phyloP scores from a whole-genome alignment of 2,888 invertebrate genomes.

The Drosophila atroscutellata region DNA sequence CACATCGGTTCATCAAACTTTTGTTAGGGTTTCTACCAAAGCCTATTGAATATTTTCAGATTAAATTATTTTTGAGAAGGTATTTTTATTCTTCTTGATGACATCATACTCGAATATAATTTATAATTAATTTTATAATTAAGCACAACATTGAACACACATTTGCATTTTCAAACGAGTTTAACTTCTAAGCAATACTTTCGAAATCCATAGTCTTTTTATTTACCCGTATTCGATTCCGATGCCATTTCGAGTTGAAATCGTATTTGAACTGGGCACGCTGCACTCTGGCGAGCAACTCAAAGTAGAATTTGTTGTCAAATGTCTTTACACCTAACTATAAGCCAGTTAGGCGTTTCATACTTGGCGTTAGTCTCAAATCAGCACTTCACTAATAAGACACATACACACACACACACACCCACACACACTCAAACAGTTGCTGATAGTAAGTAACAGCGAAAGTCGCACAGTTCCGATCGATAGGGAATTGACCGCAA shows the following conservation, averaged over 20 bases:
- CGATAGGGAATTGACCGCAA: conserved; percentile 24
- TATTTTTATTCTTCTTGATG: not conserved
- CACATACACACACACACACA: conserved; percentile 6
- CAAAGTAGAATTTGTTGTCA: conserved; percentile 19
- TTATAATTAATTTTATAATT: not conserved
- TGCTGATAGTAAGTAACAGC: conserved; percentile 29
- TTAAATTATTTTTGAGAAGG: not conserved
- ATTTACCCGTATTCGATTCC: conserved; percentile 63
- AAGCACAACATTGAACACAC: not conserved
- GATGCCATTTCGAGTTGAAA: conserved; percentile 53
- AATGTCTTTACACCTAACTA: conserved; percentile 60
- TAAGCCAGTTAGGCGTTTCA: conserved; percentile 24
- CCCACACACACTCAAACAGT: not conserved
- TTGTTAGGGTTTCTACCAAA: not conserved
- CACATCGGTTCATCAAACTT: not conserved
- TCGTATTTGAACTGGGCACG: conserved; percentile 38
- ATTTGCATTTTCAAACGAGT: not conserved
- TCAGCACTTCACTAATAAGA: conserved; percentile 45
- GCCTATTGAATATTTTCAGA: not conserved
- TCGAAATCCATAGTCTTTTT: not conserved
- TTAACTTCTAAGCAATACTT: not conserved
- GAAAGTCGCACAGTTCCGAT: conserved; percentile 12
- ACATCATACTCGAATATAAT: not conserved
- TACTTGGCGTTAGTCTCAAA: conserved; percentile 31
- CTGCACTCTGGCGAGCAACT: conserved; percentile 40